Conservation (phyloP, 2,113 vertebrate genomes). For the Cryptomyrus ogoouensis region DNA sequence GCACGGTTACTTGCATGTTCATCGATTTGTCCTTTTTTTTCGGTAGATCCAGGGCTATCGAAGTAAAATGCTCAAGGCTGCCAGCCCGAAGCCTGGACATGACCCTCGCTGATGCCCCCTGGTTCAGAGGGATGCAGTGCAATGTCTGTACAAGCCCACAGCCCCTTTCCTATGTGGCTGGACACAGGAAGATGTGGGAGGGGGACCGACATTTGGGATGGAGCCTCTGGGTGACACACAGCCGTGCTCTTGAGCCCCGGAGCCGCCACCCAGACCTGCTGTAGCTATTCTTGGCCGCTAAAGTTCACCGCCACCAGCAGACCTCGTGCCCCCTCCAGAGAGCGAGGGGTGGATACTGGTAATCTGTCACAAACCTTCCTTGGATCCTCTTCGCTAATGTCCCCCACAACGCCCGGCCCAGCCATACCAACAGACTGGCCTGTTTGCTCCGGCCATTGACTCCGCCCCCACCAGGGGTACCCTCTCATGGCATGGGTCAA, state of each 20-base stretch:
- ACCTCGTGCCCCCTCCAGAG: not conserved
- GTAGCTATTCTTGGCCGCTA: not conserved
- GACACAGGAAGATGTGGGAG: constrained; percentile 56
- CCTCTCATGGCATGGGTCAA: constrained; percentile 88
- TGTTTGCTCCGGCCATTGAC: constrained; percentile 22
- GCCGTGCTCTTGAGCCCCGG: constrained; percentile 9
- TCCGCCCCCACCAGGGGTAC: constrained; percentile 7
- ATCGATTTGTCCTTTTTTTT: not conserved
- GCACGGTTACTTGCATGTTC: not conserved
- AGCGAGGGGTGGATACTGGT: not conserved
- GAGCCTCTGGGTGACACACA: constrained; percentile 16
- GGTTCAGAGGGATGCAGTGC: constrained; percentile 51
- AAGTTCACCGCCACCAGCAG: not conserved
- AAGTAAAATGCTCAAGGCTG: constrained; percentile 41
- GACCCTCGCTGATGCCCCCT: constrained; percentile 40
- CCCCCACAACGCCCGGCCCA: not conserved
- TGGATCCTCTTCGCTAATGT: not conserved
- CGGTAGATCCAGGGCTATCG: constrained; percentile 29
- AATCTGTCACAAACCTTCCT: not conserved
- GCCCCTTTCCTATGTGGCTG: constrained; percentile 49
- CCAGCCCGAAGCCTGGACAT: constrained; percentile 36
- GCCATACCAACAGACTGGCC: not conserved
- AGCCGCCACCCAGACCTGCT: constrained; percentile 7
- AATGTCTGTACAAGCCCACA: constrained; percentile 45
- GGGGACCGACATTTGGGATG: constrained; percentile 31